These are phyloP conservation scores for Zhengitettix transpicula DNA, from an alignment of 2,888 invertebrate genomes.

Conservation along the genomic window DNA sequence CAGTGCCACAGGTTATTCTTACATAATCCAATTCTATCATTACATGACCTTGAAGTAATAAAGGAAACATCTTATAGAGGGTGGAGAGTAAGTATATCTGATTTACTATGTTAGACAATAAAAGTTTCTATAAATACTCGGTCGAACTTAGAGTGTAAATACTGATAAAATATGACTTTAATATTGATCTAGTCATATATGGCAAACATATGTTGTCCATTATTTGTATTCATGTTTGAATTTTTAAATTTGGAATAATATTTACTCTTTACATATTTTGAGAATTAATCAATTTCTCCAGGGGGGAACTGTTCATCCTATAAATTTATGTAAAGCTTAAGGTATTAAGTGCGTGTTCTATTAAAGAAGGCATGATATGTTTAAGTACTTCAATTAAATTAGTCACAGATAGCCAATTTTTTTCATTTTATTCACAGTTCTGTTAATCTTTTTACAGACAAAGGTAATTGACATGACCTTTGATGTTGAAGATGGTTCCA, in stretches of 20 bases:
- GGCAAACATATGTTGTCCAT: no score
- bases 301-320: no score
- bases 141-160: neutral
- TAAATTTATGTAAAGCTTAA: no score
- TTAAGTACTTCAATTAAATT: no score
- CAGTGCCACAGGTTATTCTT: constrained; percentile 85
- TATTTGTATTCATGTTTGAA: no score
- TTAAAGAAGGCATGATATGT: no score
- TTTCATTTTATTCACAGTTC: neutral
- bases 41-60: constrained; percentile 76
- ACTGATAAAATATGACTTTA: neutral
- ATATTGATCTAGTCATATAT: neutral
- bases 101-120: no score
- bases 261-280: no score
- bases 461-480: constrained; percentile 82
- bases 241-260: no score
- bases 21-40: constrained; percentile 83
- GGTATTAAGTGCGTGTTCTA: no score
- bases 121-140: neutral
- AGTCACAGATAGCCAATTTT: no score
- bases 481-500: constrained; percentile 52
- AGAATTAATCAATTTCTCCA: no score
- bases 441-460: constrained; percentile 28
- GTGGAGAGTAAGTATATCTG: constrained; percentile 45
- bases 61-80: constrained; percentile 68